Evolutionary conservation across 2,797 vertebrate species (phyloP).

Genomic region (Hippocampus kuda): DNA sequence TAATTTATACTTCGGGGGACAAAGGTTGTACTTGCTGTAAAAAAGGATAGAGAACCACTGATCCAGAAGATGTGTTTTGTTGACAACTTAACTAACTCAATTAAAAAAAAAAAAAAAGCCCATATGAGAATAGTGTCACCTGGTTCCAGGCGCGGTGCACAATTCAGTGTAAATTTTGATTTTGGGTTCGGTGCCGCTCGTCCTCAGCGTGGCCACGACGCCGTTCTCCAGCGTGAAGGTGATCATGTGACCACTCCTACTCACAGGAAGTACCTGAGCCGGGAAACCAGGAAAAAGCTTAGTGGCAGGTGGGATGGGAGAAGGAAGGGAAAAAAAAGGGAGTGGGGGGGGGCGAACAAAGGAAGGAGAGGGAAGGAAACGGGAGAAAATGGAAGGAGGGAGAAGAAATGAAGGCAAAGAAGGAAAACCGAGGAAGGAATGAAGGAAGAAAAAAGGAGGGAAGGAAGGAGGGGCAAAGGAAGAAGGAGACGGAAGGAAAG

Average conservation of each 20-base stretch:
- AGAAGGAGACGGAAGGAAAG: too few relatives aligned
- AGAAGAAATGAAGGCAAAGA: too few relatives aligned
- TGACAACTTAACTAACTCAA: neutral
- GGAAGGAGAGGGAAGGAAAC: neutral
- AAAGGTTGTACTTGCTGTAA: neutral
- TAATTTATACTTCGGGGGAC: neutral
- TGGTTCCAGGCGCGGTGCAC: slow-evolving; percentile 73
- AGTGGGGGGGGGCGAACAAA: neutral
- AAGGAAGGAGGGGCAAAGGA: too few relatives aligned
- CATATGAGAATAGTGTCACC: slow-evolving; percentile 57
- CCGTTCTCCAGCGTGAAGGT: slow-evolving; percentile 87
- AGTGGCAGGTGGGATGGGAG: too few relatives aligned
- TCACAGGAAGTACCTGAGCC: slow-evolving; percentile 77
- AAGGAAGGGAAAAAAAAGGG: neutral
- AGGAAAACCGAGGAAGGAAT: too few relatives aligned
- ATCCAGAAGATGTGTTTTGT: neutral
- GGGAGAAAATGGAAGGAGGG: too few relatives aligned
- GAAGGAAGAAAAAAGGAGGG: too few relatives aligned
- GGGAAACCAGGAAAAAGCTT: neutral
- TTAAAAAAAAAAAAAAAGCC: too few relatives aligned
- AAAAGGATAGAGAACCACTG: neutral
- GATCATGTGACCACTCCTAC: slow-evolving; percentile 87
- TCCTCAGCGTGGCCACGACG: slow-evolving; percentile 83
- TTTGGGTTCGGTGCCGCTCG: slow-evolving; percentile 95
- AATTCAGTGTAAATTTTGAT: slow-evolving; percentile 92